Conservation (phyloP, 1,140 invertebrate genomes). For the Anastrepha obliqua region DNA sequence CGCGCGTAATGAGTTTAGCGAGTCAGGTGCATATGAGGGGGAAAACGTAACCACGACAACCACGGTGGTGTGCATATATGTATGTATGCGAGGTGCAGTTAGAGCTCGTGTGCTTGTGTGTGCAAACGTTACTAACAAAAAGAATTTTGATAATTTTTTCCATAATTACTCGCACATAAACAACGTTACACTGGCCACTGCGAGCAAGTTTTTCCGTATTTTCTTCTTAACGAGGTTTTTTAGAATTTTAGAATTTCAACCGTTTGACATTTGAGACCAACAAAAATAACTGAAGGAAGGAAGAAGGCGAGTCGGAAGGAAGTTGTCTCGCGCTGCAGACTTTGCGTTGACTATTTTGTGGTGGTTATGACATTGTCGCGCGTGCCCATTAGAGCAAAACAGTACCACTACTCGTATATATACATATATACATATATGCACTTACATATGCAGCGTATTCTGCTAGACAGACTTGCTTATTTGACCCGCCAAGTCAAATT, state of each 20-base stretch:
- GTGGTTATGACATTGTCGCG: constrained; percentile 15
- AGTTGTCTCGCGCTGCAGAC: constrained; percentile 39
- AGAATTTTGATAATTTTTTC: constrained; percentile 49
- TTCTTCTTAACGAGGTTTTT: not conserved
- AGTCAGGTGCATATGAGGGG: constrained; percentile 46
- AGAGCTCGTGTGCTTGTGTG: not conserved
- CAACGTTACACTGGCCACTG: constrained; percentile 1
- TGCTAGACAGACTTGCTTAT: not conserved
- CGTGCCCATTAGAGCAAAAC: constrained; percentile 45
- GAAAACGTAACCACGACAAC: not conserved
- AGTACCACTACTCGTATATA: too few species aligned
- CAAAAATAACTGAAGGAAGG: not conserved
- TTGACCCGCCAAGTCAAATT: constrained; percentile 41
- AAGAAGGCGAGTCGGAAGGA: constrained; percentile 41
- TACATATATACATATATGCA: not conserved
- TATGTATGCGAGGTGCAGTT: constrained; percentile 1
- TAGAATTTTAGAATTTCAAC: constrained; percentile 37
- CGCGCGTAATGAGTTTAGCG: constrained; percentile 32
- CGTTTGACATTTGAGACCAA: constrained; percentile 37
- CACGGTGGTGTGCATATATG: not conserved
- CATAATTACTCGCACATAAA: constrained; percentile 17
- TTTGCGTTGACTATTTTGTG: constrained; percentile 10
- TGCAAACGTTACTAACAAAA: not conserved
- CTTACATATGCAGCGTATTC: not conserved
- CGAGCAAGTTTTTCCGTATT: constrained; percentile 26